Percentiles rank a stretch among this genome's conserved stretches.
phyloP scores from a whole-genome alignment of 2,888 invertebrate genomes.

The Brachylomia viminalis region DNA sequence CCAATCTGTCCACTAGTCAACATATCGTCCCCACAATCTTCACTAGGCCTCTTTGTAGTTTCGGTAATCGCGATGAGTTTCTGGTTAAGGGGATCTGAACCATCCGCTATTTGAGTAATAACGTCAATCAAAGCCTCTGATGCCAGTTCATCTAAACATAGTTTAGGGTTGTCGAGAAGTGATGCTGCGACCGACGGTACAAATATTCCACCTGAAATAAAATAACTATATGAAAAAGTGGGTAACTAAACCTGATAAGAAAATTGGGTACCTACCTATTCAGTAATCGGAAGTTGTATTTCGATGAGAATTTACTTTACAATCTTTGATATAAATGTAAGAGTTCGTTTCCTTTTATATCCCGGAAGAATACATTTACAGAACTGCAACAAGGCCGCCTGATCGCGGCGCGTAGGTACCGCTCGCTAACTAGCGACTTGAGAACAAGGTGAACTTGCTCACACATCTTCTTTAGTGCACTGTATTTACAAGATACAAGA shows the following conservation, averaged over 20 bases:
- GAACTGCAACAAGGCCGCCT: conserved; percentile 13
- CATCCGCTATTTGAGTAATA: conserved; percentile 90
- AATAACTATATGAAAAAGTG: conserved; percentile 21
- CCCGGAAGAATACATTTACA: conserved; percentile 15
- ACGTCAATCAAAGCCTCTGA: conserved; percentile 93
- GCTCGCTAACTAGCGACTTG: background rate
- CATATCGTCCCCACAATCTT: conserved; percentile 86
- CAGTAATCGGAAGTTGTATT: background rate
- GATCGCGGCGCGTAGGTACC: background rate
- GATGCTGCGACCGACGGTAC: conserved; percentile 90
- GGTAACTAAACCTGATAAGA: background rate
- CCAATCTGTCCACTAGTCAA: conserved; percentile 79
- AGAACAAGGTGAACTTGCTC: conserved; percentile 35
- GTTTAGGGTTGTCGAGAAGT: conserved; percentile 88
- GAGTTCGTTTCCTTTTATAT: conserved; percentile 7
- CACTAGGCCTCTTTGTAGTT: conserved; percentile 85
- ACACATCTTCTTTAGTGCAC: background rate
- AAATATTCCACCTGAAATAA: conserved; percentile 87
- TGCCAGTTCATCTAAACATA: conserved; percentile 90
- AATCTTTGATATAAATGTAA: background rate
- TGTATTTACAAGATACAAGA: background rate
- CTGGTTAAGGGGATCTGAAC: conserved; percentile 90
- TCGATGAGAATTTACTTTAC: background rate
- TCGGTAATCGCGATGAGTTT: conserved; percentile 85
- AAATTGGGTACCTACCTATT: background rate